Conservation (phyloP, 2,797 vertebrate genomes). For the Monodelphis domestica region DNA sequence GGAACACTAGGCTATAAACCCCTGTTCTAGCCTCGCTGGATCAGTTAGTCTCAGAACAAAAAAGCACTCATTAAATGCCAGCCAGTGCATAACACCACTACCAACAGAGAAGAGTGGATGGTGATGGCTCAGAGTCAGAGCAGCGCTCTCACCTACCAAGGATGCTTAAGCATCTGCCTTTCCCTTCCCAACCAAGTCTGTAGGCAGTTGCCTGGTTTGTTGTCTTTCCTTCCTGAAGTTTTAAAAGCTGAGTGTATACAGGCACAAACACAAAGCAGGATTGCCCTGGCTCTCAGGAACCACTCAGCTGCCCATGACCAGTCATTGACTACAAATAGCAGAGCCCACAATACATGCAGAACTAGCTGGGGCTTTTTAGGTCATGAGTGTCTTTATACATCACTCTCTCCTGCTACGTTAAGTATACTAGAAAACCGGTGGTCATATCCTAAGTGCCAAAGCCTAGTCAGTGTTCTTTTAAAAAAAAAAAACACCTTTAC, state of each 20-base stretch:
- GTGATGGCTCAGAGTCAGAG: neutral
- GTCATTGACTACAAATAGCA: constrained; percentile 72
- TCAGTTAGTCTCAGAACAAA: constrained; percentile 28
- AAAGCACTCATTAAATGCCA: constrained; percentile 40
- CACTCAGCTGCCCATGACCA: constrained; percentile 56
- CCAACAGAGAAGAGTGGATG: neutral
- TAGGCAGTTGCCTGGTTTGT: constrained; percentile 71
- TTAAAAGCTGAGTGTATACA: constrained; percentile 73
- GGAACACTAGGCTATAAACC: neutral
- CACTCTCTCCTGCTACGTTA: neutral
- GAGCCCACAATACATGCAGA: constrained; percentile 55
- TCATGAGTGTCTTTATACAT: neutral
- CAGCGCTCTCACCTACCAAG: neutral
- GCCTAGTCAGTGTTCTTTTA: neutral
- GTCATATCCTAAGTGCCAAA: neutral
- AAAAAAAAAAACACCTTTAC: no score
- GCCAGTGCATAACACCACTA: neutral
- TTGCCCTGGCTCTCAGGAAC: constrained; percentile 58
- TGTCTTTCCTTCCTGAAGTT: constrained; percentile 73
- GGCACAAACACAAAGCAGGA: constrained; percentile 65
- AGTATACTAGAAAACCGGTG: neutral
- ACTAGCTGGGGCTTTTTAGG: constrained; percentile 42
- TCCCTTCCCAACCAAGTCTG: constrained; percentile 59
- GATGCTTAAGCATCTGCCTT: neutral
- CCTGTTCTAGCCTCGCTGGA: neutral